These are phyloP conservation scores for Cryptocheilus praepositus DNA, from an alignment of 2,888 invertebrate species.

Conservation along the genomic window DNA sequence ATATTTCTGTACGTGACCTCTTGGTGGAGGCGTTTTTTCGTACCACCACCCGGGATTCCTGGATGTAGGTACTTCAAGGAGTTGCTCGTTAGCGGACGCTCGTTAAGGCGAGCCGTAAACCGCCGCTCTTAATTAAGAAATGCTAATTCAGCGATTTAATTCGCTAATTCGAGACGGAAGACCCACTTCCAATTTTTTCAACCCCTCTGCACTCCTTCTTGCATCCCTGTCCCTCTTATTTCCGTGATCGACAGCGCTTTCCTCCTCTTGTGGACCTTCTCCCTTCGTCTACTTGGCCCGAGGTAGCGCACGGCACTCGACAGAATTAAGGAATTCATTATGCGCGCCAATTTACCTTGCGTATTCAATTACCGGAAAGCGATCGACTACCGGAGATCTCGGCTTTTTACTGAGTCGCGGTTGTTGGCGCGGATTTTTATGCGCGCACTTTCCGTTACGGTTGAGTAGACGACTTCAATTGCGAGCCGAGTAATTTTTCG, in stretches of 20 bases:
- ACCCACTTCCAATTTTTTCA: conserved; percentile 35
- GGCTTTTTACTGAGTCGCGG: conserved; percentile 6
- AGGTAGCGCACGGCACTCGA: background rate
- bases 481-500: no score
- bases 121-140: conserved; percentile 43
- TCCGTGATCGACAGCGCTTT: background rate
- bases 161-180: conserved; percentile 35
- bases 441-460: no score
- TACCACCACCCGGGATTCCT: conserved; percentile 18
- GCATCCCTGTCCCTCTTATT: no score
- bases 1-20: conserved; percentile 14
- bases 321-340: conserved; percentile 31
- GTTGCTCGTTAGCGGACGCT: conserved; percentile 34
- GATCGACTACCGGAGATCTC: conserved; percentile 1
- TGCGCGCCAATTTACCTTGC: conserved; percentile 7
- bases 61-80: conserved; percentile 23
- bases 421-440: no score
- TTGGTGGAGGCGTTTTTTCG: background rate
- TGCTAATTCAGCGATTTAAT: conserved; percentile 42
- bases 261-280: background rate
- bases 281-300: conserved; percentile 3
- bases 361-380: conserved; percentile 26
- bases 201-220: background rate
- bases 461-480: no score
- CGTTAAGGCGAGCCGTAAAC: conserved; percentile 35